A percentile compares a stretch with the other conserved stretches of the same genome.
Evolutionary conservation across 2,888 invertebrate species (phyloP).

Genomic region (Seira musarum): DNA sequence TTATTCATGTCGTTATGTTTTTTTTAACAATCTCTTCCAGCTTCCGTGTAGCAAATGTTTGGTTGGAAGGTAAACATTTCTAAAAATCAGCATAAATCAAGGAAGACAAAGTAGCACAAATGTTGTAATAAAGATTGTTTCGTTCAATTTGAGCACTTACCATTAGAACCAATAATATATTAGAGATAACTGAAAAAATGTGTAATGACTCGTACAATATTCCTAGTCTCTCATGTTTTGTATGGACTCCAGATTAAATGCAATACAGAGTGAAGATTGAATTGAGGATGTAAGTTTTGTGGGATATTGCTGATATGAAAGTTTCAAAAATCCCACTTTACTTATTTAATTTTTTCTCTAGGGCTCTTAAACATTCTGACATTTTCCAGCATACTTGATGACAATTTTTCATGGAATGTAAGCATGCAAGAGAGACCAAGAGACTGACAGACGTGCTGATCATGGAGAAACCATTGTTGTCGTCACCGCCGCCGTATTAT

Average conservation of each 20-base stretch:
- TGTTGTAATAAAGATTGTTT: too few relatives aligned
- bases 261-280: too few relatives aligned
- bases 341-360: neutral
- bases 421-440: neutral
- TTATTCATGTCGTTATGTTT: neutral
- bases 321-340: neutral
- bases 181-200: too few relatives aligned
- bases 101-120: neutral
- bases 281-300: too few relatives aligned
- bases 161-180: too few relatives aligned
- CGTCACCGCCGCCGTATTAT: neutral
- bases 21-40: neutral
- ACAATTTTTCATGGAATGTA: too few relatives aligned
- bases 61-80: neutral
- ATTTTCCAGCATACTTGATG: too few relatives aligned
- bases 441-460: neutral
- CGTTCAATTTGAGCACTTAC: too few relatives aligned
- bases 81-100: neutral
- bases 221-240: too few relatives aligned
- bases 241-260: too few relatives aligned
- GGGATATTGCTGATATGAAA: neutral
- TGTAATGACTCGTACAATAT: too few relatives aligned
- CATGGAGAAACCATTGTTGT: neutral
- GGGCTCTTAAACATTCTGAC: too few relatives aligned
- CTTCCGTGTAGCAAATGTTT: neutral